Evolutionary conservation across 2,888 invertebrate genomes (phyloP), one percentile per base, ranked within the genome.

Genomic region (Tetragonula carbonaria): DNA sequence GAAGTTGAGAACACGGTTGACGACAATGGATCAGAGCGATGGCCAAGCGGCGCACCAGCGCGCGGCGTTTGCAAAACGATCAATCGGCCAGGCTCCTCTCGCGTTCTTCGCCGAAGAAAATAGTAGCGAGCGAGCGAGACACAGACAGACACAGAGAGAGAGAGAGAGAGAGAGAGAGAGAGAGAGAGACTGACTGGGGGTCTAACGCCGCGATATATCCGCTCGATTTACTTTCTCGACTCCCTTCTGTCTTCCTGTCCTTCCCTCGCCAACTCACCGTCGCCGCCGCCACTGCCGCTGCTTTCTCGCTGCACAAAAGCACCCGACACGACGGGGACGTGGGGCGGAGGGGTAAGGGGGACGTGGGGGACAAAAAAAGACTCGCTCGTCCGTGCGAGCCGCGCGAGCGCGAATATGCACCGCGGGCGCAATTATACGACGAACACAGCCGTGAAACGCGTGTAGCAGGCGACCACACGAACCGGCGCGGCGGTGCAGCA

Each of bases 191-290:
- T 33, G 51, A 50, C 38, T 28, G 28, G 28, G 66, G 73, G 57
- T 86, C 87, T 78, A 87, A 86, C 87, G 82, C 84, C 88, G 86
- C 88, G 89, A 89, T 88, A 87, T 89, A 87, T 89, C 89, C 89
- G 89, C 89, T 89, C 89, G 89, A 89, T 89, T 89, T 89, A 89
- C 89, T 88, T 88, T 89, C 87, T 85, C 88, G 90, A 77, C 88
- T 88, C 90, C 89, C 90, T 91, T 89, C 90, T 90, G 91, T 90
- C 90, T 87, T 87, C 89, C 92, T 91, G 89, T 88, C 89, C 88
- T 85, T 77, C 86, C 86, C 78, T 73, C 72, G 73, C 53, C 71
- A 28, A 28, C 28, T 28, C 85, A 86, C 88, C 86, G 65, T 33
- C 33, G 65, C 45, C 72, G 74, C 73, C 86, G 87, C 55, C 57